Evolutionary conservation across 2,797 vertebrate genomes (phyloP).

Genomic region (Lutjanus argentimaculatus): DNA sequence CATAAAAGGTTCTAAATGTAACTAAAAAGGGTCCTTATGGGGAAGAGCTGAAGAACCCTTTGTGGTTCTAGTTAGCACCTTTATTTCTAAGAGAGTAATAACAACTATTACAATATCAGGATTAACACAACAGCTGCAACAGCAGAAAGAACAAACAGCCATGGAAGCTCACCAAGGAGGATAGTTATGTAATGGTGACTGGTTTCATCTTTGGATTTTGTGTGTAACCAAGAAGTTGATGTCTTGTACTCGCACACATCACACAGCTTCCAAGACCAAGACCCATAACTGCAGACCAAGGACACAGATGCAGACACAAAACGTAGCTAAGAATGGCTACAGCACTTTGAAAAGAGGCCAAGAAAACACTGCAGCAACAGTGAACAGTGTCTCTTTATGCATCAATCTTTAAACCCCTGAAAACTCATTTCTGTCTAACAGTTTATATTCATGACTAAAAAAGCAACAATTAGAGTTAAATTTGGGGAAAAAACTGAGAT

Average conservation of each 20-base stretch:
- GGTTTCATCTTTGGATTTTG: background rate
- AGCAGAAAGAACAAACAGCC: background rate
- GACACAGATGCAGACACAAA: background rate
- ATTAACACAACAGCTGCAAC: constrained; percentile 8
- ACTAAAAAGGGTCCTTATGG: too few relatives aligned
- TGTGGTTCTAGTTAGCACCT: too few relatives aligned
- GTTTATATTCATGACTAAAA: background rate
- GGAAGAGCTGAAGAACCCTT: too few relatives aligned
- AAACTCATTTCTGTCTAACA: background rate
- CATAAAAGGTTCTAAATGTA: too few relatives aligned
- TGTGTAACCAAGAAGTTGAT: background rate
- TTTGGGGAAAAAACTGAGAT: too few relatives aligned
- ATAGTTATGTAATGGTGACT: background rate
- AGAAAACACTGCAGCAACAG: background rate
- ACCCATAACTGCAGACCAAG: background rate
- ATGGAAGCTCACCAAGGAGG: background rate
- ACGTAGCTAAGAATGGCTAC: background rate
- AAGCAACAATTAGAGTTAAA: background rate
- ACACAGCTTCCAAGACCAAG: background rate
- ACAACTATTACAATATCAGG: background rate
- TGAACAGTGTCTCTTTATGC: background rate
- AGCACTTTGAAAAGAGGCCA: background rate
- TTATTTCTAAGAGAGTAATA: background rate
- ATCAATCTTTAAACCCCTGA: background rate
- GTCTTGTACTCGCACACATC: background rate